These are phyloP conservation scores for Tokudaia tokunoshimensis DNA, from an alignment of 2,797 vertebrate genomes.

Conservation along the genomic window DNA sequence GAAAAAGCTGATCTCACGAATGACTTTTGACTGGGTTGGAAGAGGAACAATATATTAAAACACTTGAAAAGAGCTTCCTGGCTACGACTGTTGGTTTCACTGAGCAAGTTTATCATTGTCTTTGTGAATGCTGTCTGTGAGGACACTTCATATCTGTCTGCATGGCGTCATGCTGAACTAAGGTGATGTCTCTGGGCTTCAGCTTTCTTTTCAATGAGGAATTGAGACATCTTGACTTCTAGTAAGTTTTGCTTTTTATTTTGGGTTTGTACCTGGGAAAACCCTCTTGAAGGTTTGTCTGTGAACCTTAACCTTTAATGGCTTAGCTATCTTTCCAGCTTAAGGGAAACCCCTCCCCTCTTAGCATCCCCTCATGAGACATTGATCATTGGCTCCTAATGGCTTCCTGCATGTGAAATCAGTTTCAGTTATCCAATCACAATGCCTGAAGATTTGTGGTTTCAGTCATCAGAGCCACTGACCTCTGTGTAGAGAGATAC, in stretches of 20 bases:
- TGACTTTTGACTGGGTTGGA: not conserved
- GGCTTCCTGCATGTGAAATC: not conserved
- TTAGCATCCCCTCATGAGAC: not conserved
- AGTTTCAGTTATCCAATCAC: not conserved
- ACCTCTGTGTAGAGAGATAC: not conserved
- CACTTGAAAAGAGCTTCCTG: not conserved
- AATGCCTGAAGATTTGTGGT: not conserved
- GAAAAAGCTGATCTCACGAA: conserved; percentile 6
- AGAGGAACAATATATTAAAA: not conserved
- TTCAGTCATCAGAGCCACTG: not conserved
- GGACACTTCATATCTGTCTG: not conserved
- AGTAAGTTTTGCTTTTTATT: not conserved
- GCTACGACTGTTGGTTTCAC: not conserved
- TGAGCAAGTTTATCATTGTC: not conserved
- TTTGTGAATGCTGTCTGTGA: not conserved
- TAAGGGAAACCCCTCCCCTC: not conserved
- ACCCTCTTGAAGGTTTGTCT: not conserved
- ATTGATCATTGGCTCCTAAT: not conserved
- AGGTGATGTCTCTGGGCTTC: conserved; percentile 25
- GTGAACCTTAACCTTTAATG: not conserved
- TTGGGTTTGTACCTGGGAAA: not conserved
- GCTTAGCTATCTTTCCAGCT: not conserved
- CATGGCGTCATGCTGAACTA: not conserved
- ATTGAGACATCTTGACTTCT: not conserved
- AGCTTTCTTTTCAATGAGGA: conserved; percentile 32